phyloP scores from a whole-genome alignment of 2,888 invertebrate species.

The Acanthoscelides obtectus region DNA sequence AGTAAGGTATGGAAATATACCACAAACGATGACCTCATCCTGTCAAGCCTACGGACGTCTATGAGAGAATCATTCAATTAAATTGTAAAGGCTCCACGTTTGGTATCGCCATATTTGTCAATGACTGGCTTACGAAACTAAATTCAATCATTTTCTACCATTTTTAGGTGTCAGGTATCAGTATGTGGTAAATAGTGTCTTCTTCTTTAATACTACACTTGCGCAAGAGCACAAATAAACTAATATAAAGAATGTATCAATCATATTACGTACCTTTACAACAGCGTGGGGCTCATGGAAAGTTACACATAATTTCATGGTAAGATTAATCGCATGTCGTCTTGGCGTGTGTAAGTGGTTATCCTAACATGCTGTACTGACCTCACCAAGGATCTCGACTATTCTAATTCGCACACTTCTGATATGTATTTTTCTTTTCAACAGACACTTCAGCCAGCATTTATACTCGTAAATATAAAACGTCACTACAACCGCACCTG shows the following conservation, averaged over 20 bases:
- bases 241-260: background rate
- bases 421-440: background rate
- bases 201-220: background rate
- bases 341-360: background rate
- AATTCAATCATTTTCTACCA: background rate
- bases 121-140: background rate
- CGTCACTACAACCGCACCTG: background rate
- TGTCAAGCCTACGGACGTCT: background rate
- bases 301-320: background rate
- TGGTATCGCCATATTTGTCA: background rate
- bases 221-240: background rate
- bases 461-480: background rate
- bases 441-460: background rate
- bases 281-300: background rate
- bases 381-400: background rate
- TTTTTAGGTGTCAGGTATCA: background rate
- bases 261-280: background rate
- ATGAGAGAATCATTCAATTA: background rate
- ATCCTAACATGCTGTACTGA: background rate
- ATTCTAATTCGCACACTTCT: background rate
- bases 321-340: background rate
- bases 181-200: background rate
- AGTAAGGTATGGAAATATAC: too few relatives aligned
- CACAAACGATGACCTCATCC: too few relatives aligned
- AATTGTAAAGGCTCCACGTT: background rate